Evolutionary conservation across 2,113 vertebrate species (phyloP).

Genomic region (Pterocles burchelli): DNA sequence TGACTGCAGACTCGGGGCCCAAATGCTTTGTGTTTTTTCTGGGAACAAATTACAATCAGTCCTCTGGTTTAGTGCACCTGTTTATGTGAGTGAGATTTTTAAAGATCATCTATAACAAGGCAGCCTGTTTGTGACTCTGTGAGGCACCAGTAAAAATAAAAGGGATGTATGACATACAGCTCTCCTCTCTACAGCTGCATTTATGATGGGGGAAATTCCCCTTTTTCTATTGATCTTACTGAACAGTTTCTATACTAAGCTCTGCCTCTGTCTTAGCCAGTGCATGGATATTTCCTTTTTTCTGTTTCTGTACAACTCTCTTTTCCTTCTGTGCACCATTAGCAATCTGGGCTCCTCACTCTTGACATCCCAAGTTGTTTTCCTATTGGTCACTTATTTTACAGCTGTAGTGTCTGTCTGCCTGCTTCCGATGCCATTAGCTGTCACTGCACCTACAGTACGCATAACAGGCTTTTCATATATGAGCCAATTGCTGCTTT

Average conservation of each 20-base stretch:
- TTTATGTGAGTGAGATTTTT: slow-evolving; percentile 35
- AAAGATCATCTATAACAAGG: background rate
- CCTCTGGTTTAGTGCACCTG: background rate
- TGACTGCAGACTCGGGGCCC: background rate
- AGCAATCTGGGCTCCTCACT: background rate
- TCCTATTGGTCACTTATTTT: background rate
- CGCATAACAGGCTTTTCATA: background rate
- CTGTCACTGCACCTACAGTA: background rate
- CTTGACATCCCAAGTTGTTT: background rate
- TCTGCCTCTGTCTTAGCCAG: background rate
- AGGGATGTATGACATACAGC: background rate
- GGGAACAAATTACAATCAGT: background rate
- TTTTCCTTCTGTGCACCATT: background rate
- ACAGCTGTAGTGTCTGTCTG: background rate
- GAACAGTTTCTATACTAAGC: background rate
- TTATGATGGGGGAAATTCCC: background rate
- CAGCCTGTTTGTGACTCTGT: background rate
- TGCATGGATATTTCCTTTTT: background rate
- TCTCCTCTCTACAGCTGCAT: background rate
- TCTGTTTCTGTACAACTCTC: background rate
- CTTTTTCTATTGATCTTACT: background rate
- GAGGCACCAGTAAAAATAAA: background rate
- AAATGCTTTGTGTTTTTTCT: slow-evolving; percentile 1
- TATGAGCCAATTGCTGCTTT: background rate
- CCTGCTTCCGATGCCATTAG: background rate